Base-by-base conservation (phyloP, 2,888 invertebrate species). In the Hedya salicella region DNA sequence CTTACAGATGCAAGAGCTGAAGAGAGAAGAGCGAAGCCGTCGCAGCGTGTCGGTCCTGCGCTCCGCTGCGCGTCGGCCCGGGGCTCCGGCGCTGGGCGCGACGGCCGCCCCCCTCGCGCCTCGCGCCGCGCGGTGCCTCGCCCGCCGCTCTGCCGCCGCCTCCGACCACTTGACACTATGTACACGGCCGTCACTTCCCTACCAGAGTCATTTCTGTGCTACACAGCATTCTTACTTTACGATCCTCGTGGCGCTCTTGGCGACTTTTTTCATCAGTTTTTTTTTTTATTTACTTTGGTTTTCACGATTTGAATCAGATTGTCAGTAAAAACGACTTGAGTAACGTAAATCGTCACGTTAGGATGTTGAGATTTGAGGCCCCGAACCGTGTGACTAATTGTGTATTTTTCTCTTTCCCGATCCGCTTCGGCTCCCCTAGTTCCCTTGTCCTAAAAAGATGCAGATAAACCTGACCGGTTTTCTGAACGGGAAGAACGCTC, bases 401-500 rank as follows among this genome's bases (percentile, higher is more conserved):
- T 68, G 68, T 66, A 71, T 69, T 81, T 71, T 86, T 89, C 88
- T 90, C 83, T 87, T 87, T 89, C 88, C 89, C 87, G 80, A 81
- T 88, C 86, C 76, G 75, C 80, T 74, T 80, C 84, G 82, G 79
- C 85, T 91, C 93, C n/a, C 93, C 85, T 93, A 97, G 97, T 97
- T 95, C 92, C 98, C 98, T 61, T 98, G 99, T 93, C 98, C 98
- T 54, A 97, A 98, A 90, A 97, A 98, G 91, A 99, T 99, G 96
- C 99, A 99, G 95, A 99, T 99, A 82, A 99, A 99, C 92, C 93
- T 99, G 88, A 99, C 99, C 50, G 99, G 99, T 52, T 99, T 99
- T 89, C 93, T 99, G 70, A 99, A 99, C 85, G 98, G 98, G 11
- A 98, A 98, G 88, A 98, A 99, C 90, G 98, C 99, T 16, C 94